These are phyloP conservation scores for Aphis gossypii DNA, from an alignment of 1,140 invertebrate genomes.

Conservation along the genomic window DNA sequence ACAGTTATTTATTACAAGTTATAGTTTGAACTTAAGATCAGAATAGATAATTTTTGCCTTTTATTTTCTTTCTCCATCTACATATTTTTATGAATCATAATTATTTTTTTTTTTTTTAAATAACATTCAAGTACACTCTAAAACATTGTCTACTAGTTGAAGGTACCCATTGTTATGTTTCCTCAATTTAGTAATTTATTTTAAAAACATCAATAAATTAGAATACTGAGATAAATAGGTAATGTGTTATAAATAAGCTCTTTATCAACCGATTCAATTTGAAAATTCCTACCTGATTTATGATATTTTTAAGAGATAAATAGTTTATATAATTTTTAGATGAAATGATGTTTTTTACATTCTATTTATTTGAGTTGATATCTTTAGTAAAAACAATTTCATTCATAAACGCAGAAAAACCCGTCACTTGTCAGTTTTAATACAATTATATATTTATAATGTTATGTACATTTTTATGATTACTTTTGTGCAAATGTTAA, in stretches of 20 bases:
- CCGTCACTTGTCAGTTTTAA: constrained; percentile 51
- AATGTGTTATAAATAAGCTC: neutral
- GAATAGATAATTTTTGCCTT: constrained; percentile 4
- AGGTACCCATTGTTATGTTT: neutral
- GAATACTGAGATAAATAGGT: neutral
- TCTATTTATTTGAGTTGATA: constrained; percentile 36
- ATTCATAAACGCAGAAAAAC: constrained; percentile 15
- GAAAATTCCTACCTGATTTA: constrained; percentile 34
- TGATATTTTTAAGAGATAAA: constrained; percentile 37
- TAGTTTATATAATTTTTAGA: constrained; percentile 47
- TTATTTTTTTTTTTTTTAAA: neutral
- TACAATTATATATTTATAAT: constrained; percentile 47
- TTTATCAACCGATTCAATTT: constrained; percentile 41
- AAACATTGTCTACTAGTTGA: neutral
- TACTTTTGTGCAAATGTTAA: constrained; percentile 54
- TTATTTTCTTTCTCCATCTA: neutral
- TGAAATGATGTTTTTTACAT: constrained; percentile 58
- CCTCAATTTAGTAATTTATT: constrained; percentile 8
- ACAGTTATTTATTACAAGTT: neutral
- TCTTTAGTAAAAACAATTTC: constrained; percentile 40
- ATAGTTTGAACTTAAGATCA: neutral
- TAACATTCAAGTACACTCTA: constrained; percentile 1
- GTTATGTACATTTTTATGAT: constrained; percentile 56
- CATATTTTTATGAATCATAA: neutral
- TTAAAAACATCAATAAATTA: neutral